Conservation (phyloP, 2,797 vertebrate species). For the Brachymystax lenok region DNA sequence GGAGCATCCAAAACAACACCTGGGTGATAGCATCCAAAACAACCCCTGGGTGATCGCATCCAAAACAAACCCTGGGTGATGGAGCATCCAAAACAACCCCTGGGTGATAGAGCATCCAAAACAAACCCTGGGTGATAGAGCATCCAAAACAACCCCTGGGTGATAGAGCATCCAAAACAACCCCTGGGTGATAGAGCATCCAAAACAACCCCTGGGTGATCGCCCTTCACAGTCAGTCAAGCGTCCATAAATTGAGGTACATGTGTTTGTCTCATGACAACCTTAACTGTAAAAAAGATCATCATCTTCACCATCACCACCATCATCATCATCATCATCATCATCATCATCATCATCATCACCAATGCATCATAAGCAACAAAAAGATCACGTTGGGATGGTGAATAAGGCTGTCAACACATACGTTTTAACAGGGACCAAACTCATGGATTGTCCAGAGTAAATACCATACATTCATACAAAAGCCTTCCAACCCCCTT, state of each 20-base stretch:
- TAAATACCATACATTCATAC: not conserved
- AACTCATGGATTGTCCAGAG: not conserved
- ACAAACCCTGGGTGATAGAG: no score
- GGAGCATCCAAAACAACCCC: no score
- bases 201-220: no score
- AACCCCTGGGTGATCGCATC: no score
- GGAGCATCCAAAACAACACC: no score
- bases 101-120: no score
- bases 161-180: not conserved
- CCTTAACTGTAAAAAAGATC: not conserved
- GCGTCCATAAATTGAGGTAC: not conserved
- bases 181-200: no score
- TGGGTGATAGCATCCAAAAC: no score
- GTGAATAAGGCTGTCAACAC: not conserved
- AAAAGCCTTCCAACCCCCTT: not conserved
- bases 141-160: no score
- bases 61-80: no score
- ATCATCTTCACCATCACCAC: no score
- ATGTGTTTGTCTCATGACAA: slow-evolving; percentile 3
- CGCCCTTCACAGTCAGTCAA: not conserved
- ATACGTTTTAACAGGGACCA: not conserved
- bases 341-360: not conserved
- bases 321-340: not conserved
- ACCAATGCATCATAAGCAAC: not conserved
- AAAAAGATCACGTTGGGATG: not conserved